phyloP scores from a whole-genome alignment of 1,140 invertebrate species.

The Drosophila tropicalis region DNA sequence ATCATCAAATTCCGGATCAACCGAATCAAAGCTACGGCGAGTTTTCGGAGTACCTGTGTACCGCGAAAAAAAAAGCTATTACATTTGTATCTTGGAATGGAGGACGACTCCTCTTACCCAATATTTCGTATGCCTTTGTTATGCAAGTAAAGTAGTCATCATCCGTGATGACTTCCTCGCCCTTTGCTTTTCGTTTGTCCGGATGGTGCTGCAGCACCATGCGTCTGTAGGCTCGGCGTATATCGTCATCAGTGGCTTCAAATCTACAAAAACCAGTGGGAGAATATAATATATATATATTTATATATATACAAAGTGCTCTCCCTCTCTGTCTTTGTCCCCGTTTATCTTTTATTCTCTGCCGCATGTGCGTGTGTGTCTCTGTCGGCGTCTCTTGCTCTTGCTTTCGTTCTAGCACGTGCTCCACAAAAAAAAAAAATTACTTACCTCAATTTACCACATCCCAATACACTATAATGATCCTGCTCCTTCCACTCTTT shows the following conservation, averaged over 20 bases:
- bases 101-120: not conserved
- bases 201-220: slow-evolving; percentile 98
- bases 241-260: slow-evolving; percentile 94
- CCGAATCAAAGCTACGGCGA: slow-evolving; percentile 96
- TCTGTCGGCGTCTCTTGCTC: not conserved
- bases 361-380: not conserved
- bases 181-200: slow-evolving; percentile 95
- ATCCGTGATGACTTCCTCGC: slow-evolving; percentile 92
- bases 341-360: not conserved
- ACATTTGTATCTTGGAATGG: too few relatives aligned
- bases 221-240: slow-evolving; percentile 95
- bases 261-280: slow-evolving; percentile 64
- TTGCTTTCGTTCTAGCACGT: slow-evolving; percentile 8
- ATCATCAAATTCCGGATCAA: slow-evolving; percentile 98
- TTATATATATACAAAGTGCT: not conserved
- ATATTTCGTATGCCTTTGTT: slow-evolving; percentile 96
- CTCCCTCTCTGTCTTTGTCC: not conserved
- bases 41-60: slow-evolving; percentile 90
- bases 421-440: not conserved
- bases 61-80: slow-evolving; percentile 27
- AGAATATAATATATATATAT: not conserved
- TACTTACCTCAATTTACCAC: slow-evolving; percentile 88
- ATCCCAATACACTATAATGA: slow-evolving; percentile 96
- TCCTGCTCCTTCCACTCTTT: slow-evolving; percentile 99
- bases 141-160: slow-evolving; percentile 99